Evolutionary conservation across 1,140 invertebrate species (phyloP), one percentile per base, ranked within the genome.

Genomic region (Cydia fagiglandana): DNA sequence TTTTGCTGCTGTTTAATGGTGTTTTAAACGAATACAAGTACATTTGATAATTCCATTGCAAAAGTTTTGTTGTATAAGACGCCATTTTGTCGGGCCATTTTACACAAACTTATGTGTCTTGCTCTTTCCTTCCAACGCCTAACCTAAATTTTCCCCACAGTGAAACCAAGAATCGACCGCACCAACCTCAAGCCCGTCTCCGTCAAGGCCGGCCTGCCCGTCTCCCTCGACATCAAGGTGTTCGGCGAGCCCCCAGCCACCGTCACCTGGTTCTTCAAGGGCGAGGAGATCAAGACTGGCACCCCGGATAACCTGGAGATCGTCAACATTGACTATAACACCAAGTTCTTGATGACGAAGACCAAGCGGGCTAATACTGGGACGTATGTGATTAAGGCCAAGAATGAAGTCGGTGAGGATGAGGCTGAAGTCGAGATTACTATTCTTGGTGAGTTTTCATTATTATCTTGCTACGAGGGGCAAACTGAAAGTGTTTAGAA

Each of bases 361-460:
- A 95, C 96, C 2, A 97, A 97, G 85, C 94, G 97, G 34, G 92
- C 91, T 5, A 96, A 99, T 82, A 97, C 96, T 77, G 99, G 99
- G 34, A 97, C 96, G 90, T 99, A 99, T 84, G 96, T 95, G 0
- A 97, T 99, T 75, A 97, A 95, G 74, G 98, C 99, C 1, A 96
- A 96, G 82, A 99, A 99, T 88, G 96, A 96, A 85, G 97, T 98
- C 64, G 99, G 99, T 5, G 96, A 98, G 92, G 98, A 99, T 91
- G 95, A 96, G 79, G 98, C 98, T 10, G 97, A 98, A 82, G 95
- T 99, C 41, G 97, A 98, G 77, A 96, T 99, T 66, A 96, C 95
- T n/a, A 95, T 98, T 41, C 93, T 98, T 76, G 96, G 97, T 90
- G 66, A 91, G 89, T 86, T 73, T n/a, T n/a, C n/a, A n/a, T n/a